phyloP scores from a whole-genome alignment of 2,888 invertebrate genomes.

The Campoplex nolae region DNA sequence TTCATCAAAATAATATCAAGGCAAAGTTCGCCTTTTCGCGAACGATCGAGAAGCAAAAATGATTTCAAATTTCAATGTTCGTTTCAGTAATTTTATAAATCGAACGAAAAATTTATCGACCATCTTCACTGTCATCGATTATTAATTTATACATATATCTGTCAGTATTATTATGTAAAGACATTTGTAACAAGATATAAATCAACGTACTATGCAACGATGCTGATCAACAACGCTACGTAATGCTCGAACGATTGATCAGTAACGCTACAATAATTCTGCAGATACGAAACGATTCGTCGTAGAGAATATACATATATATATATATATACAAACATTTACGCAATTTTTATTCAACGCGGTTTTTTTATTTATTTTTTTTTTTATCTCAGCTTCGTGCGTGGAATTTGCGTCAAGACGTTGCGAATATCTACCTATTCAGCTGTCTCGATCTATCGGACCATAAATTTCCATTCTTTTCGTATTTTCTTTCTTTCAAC shows the following conservation, averaged over 20 bases:
- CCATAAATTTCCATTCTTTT: background rate
- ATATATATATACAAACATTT: background rate
- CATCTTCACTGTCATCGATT: background rate
- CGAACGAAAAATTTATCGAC: background rate
- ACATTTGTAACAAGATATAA: background rate
- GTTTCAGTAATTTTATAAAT: background rate
- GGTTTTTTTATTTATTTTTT: too few species aligned
- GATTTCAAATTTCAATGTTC: background rate
- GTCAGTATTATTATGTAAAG: background rate
- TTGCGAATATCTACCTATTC: background rate
- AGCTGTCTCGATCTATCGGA: background rate
- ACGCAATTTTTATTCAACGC: background rate
- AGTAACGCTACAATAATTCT: constrained; percentile 42
- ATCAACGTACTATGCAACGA: background rate
- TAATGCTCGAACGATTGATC: constrained; percentile 19
- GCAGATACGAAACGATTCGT: constrained; percentile 20
- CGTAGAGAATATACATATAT: background rate
- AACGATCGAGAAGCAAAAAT: background rate
- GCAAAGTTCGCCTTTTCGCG: too few species aligned
- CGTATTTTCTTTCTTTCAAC: background rate
- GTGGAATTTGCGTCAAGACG: background rate
- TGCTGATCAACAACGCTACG: background rate
- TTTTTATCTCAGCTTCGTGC: background rate
- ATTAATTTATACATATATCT: background rate
- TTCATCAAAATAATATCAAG: background rate